Evolutionary conservation across 2,888 invertebrate genomes (phyloP).

Genomic region (Lepidocyrtinus sp.): DNA sequence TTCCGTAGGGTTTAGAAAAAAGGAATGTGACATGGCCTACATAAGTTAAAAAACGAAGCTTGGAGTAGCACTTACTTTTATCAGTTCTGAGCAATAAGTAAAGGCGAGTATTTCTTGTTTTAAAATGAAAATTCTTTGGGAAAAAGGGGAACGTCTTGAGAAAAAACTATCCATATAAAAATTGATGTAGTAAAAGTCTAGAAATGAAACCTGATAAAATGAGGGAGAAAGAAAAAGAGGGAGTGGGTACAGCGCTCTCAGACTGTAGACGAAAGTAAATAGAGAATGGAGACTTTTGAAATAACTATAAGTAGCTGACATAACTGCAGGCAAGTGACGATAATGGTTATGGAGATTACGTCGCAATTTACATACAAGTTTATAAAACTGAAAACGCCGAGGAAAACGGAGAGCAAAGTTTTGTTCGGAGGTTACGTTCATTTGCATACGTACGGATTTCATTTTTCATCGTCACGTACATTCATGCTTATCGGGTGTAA

Average conservation of each 20-base stretch:
- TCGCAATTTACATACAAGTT: neutral
- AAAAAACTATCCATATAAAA: neutral
- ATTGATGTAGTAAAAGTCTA: neutral
- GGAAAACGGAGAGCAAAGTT: too few relatives aligned
- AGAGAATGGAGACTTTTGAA: neutral
- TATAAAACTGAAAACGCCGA: neutral
- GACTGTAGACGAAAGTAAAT: constrained; percentile 1
- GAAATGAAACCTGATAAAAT: too few relatives aligned
- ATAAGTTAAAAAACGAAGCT: neutral
- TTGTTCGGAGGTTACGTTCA: too few relatives aligned
- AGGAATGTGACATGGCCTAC: constrained; percentile 9
- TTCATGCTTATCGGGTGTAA: too few relatives aligned
- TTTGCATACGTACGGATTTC: too few relatives aligned
- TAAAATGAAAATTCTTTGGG: constrained; percentile 7
- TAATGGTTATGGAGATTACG: constrained; percentile 15
- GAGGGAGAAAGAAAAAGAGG: neutral
- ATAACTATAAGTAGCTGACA: constrained; percentile 6
- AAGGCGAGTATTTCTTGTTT: neutral
- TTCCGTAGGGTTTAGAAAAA: neutral
- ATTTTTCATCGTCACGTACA: too few relatives aligned
- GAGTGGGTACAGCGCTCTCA: neutral
- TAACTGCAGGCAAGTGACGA: constrained; percentile 12
- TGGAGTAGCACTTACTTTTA: neutral
- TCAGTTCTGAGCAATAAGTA: neutral
- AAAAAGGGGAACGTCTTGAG: neutral